Percentiles rank a stretch among this genome's conserved stretches.
Conservation (phyloP, 2,888 invertebrate genomes). For the Thereva nobilitata region DNA sequence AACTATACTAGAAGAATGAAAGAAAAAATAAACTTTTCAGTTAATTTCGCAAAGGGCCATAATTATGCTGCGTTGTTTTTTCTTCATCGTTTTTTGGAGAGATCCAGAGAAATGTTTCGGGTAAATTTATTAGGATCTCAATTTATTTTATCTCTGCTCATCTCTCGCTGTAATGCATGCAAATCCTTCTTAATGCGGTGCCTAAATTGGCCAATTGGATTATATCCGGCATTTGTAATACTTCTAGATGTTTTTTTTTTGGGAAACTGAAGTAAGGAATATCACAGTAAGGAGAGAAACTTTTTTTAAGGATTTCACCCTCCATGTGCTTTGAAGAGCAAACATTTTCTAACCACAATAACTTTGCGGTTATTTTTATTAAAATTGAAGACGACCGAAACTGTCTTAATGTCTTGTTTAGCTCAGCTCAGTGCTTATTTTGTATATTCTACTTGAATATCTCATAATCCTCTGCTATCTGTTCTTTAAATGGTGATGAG, state of each 20-base stretch:
- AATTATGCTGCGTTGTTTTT: conserved; percentile 25
- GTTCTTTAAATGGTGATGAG: too few relatives aligned
- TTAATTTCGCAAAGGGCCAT: conserved; percentile 23
- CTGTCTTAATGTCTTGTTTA: conserved; percentile 23
- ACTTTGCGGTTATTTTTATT: conserved; percentile 28
- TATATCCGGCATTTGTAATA: conserved; percentile 36
- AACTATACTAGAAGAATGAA: not conserved
- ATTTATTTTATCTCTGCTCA: conserved; percentile 34
- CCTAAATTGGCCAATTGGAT: conserved; percentile 40
- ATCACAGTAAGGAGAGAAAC: too few relatives aligned
- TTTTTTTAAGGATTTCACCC: too few relatives aligned
- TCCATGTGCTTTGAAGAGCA: not conserved
- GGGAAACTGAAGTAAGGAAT: too few relatives aligned
- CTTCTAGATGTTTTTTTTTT: not conserved
- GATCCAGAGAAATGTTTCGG: conserved; percentile 29
- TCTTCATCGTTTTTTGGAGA: conserved; percentile 7
- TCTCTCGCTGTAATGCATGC: conserved; percentile 40
- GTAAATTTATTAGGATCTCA: conserved; percentile 32
- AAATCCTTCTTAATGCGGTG: conserved; percentile 39
- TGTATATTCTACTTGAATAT: too few relatives aligned
- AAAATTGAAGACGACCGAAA: conserved; percentile 18
- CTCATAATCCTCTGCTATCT: too few relatives aligned
- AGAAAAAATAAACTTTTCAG: conserved; percentile 24
- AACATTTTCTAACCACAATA: conserved; percentile 9
- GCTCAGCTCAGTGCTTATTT: too few relatives aligned